phyloP scores from a whole-genome alignment of 1,140 invertebrate species.

The Lordiphosa stackelbergi region DNA sequence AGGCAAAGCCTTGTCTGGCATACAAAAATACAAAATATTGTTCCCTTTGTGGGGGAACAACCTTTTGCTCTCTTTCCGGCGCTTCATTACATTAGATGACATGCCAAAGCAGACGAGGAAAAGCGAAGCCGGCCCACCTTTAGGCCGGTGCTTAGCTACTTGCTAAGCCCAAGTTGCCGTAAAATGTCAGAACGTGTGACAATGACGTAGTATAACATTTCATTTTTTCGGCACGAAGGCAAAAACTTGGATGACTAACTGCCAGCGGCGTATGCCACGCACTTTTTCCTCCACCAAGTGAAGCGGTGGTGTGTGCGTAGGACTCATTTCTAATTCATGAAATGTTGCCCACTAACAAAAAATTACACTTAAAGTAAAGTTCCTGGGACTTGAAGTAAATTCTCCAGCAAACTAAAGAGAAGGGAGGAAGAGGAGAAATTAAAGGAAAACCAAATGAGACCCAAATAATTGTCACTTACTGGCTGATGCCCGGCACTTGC shows the following conservation, averaged over 20 bases:
- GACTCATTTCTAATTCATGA: conserved; percentile 52
- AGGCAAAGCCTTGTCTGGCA: conserved; percentile 20
- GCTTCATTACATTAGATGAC: conserved; percentile 58
- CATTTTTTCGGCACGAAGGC: conserved; percentile 38
- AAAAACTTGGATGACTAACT: conserved; percentile 46
- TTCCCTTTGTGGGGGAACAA: conserved; percentile 12
- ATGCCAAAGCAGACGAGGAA: conserved; percentile 16
- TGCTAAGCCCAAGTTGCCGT: conserved; percentile 9
- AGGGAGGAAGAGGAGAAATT: conserved; percentile 1
- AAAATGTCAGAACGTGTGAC: conserved; percentile 37
- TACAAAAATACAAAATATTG: conserved; percentile 38
- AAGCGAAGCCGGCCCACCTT: conserved; percentile 3
- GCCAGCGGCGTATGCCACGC: conserved; percentile 35
- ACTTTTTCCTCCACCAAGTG: conserved; percentile 16
- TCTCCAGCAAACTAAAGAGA: conserved; percentile 19
- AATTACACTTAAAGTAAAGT: conserved; percentile 47
- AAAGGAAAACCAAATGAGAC: conserved; percentile 7
- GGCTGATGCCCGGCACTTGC: conserved; percentile 8
- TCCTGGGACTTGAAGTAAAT: conserved; percentile 23
- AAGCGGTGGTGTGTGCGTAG: neutral
- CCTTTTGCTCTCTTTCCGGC: conserved; percentile 26
- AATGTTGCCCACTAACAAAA: conserved; percentile 56
- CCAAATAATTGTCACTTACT: conserved; percentile 53
- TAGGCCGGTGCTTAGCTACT: neutral
- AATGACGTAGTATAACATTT: conserved; percentile 54